These are phyloP conservation scores for Crotalus horridus DNA, from an alignment of 2,113 vertebrate genomes.

Conservation along the genomic window DNA sequence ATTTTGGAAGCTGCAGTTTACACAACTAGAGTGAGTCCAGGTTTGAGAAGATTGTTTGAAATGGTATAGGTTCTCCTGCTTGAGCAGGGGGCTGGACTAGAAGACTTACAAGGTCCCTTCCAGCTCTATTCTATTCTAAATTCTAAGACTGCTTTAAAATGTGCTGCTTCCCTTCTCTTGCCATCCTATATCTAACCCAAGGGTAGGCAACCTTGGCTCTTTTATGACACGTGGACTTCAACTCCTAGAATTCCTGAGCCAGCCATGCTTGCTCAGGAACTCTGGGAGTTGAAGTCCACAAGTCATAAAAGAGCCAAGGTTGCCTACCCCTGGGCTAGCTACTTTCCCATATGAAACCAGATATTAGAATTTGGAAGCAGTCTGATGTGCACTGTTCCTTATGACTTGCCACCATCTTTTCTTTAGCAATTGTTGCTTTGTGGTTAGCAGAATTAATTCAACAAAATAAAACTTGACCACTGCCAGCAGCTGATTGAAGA, in stretches of 20 bases:
- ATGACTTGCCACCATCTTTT: neutral
- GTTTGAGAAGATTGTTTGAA: neutral
- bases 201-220: too few species aligned
- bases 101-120: too few species aligned
- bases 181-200: neutral
- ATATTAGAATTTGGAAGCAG: neutral
- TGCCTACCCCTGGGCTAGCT: too few species aligned
- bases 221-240: too few species aligned
- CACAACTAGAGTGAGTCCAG: neutral
- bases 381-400: neutral
- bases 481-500: neutral
- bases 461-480: neutral
- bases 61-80: too few species aligned
- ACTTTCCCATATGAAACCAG: neutral
- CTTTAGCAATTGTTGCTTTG: neutral
- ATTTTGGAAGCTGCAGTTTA: neutral
- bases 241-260: too few species aligned
- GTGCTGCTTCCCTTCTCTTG: neutral
- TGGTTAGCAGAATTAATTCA: neutral
- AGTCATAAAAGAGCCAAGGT: too few species aligned
- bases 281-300: too few species aligned
- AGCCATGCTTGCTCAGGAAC: too few species aligned
- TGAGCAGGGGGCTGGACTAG: too few species aligned
- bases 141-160: neutral
- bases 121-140: too few species aligned